These are phyloP conservation scores for Lordiphosa stackelbergi DNA, from an alignment of 1,140 invertebrate genomes.

Conservation along the genomic window DNA sequence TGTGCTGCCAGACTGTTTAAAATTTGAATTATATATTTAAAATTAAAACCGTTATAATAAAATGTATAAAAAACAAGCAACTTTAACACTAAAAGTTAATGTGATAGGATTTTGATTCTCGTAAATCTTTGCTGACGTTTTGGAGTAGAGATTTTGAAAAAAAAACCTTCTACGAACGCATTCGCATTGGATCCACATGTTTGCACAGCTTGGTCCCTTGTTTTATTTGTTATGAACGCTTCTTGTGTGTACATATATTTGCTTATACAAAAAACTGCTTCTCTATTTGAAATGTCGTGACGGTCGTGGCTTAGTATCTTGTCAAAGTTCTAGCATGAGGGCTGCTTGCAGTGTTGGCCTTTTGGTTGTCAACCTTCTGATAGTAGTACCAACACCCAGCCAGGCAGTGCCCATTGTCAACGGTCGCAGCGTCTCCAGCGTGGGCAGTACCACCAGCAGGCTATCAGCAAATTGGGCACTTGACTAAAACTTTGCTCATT, in stretches of 20 bases:
- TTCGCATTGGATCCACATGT: constrained; percentile 41
- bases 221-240: constrained; percentile 23
- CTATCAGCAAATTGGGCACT: no score
- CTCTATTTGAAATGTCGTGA: constrained; percentile 48
- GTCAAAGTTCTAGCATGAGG: constrained; percentile 51
- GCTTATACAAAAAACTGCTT: constrained; percentile 35
- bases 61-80: no score
- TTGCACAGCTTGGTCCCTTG: constrained; percentile 58
- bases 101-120: not conserved
- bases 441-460: constrained; percentile 44
- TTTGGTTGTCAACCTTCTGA: constrained; percentile 7
- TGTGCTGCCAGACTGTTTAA: no score
- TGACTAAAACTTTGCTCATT: constrained; percentile 8
- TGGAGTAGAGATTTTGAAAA: constrained; percentile 65
- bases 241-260: constrained; percentile 39
- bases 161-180: constrained; percentile 43
- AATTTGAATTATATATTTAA: no score
- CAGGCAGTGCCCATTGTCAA: constrained; percentile 51
- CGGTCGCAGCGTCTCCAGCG: constrained; percentile 48
- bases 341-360: constrained; percentile 24
- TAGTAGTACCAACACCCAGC: constrained; percentile 6
- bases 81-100: not conserved
- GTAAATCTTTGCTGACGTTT: constrained; percentile 25
- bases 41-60: no score
- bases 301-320: constrained; percentile 49